Base-by-base conservation (phyloP, 2,113 vertebrate genomes). In the Murina feae region DNA sequence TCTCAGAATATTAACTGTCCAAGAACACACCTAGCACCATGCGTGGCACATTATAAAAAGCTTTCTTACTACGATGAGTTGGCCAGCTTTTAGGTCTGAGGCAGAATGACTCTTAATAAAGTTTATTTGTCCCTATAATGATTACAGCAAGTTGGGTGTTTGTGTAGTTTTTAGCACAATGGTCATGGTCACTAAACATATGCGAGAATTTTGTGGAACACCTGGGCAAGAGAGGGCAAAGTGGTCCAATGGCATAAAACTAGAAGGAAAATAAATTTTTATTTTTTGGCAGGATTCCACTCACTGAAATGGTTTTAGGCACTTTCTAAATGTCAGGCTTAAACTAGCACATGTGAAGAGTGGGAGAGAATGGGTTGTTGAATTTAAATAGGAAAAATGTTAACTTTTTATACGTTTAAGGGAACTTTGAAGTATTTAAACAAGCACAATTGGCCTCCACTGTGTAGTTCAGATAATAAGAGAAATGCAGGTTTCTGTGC, bases 391-490 rank as follows among this genome's bases (percentile, higher is more conserved):
- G 66, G 51, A 94, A 96, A 95, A 89, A 84, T 76, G 87, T 92
- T 96, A 92, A 90, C 87, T 95, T 95, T 89, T 89, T 89, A 37
- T 68, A 35, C 74, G 71, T 92, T 90, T 90, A 90, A 93, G 37
- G 69, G 86, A 53, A 94, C 71, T 86, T 93, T 78, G 81, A 90
- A 94, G 76, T 71, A 90, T 93, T 97, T 92, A 97, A 92, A 90
- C n/a, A 92, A 90, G 85, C n/a, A 7, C 51, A 49, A 51, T 35
- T 58, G 91, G 49, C 85, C 69, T 86, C 47, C 5, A 39, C 53
- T 91, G n/a, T 51, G 17, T 32, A 84, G 76, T 92, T 95, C 37
- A 66, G 51, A 88, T 85, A 80, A 66, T 87, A 42, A 90, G 71
- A 86, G 37, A 91, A 89, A 78, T 75, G 25, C 51, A 89, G 39